Evolutionary conservation across 2,113 vertebrate species (phyloP).

Genomic region (Colinus virginianus): DNA sequence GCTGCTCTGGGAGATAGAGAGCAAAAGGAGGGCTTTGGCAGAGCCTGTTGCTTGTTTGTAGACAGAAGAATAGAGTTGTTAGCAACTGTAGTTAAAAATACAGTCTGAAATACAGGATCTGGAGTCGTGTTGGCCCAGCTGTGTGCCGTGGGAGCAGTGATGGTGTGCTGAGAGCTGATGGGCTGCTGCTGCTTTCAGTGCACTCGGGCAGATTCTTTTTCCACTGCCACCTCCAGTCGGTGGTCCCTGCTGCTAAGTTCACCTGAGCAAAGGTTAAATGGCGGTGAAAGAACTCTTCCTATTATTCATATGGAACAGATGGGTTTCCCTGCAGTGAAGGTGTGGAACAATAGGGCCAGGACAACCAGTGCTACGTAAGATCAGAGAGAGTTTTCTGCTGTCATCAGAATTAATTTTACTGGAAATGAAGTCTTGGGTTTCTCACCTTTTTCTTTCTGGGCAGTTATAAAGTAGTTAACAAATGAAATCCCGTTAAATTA

Average conservation of each 20-base stretch:
- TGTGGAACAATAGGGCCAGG: neutral
- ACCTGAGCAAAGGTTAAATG: neutral
- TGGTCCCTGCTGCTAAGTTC: neutral
- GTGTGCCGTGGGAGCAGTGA: neutral
- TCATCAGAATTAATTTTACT: neutral
- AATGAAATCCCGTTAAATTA: slow-evolving; percentile 11
- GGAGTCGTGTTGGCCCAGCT: neutral
- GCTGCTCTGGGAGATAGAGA: neutral
- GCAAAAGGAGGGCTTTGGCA: neutral
- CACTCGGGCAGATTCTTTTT: neutral
- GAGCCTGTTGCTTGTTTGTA: neutral
- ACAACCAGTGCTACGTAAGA: neutral
- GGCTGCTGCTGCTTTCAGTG: neutral
- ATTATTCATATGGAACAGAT: neutral
- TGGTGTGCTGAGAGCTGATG: neutral
- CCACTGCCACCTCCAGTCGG: rapidly evolving
- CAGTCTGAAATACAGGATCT: neutral
- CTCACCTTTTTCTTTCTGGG: neutral
- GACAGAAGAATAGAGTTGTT: neutral
- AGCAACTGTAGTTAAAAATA: neutral
- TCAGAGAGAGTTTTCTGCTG: neutral
- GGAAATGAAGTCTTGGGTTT: neutral
- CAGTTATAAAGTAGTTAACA: neutral
- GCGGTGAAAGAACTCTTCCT: neutral
- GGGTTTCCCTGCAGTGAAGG: neutral